Base-by-base conservation (phyloP, 2,797 vertebrate species). In the Gymnothorax javanicus region DNA sequence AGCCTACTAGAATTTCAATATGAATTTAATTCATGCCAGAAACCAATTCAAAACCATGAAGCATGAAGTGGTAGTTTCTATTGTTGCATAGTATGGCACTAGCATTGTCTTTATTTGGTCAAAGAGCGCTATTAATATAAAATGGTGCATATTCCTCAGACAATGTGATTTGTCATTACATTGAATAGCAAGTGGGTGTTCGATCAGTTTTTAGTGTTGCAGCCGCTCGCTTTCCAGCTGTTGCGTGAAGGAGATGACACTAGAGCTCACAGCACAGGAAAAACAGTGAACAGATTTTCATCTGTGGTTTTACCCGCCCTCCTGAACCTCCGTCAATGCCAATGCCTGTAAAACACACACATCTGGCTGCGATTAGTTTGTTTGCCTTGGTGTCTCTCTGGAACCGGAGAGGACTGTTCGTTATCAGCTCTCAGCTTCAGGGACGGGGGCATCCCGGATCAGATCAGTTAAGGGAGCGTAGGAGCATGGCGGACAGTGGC, bases 231-330 rank as follows among this genome's bases (percentile, higher is more conserved):
- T 23, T 88, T 87, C 87, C 89, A 83, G n/a, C 62, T 57, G 11
- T 57, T 7, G 87, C 89, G 87, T 87, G 75, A 84, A 52, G 50
- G 8, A 33, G 91, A 91, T 91, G 92, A 93, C 90, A 91, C 91
- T 89, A 91, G 91, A 93, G 92, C 88, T 94, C 89, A 87, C 90
- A 89, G 88, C 88, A 93, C 89, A 86, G 87, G 77, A 81, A 93
- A 92, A 93, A 92, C 93, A 91, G 93, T 93, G 94, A 96, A 95
- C 93, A 94, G 93, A 91, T 93, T 95, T 94, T 95, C 92, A 43
- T 95, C 90, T 93, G 93, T 92, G 91, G 88, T 91, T 93, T 90
- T 93, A 87, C 81, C 90, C 64, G 58, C 90, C n/a, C 88, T 86
- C 58, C 52, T n/a, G 82, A 90, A 85, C 91, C 91, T 20, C 84